Conservation (phyloP, 2,888 invertebrate species). For the Digitonthophagus gazella region DNA sequence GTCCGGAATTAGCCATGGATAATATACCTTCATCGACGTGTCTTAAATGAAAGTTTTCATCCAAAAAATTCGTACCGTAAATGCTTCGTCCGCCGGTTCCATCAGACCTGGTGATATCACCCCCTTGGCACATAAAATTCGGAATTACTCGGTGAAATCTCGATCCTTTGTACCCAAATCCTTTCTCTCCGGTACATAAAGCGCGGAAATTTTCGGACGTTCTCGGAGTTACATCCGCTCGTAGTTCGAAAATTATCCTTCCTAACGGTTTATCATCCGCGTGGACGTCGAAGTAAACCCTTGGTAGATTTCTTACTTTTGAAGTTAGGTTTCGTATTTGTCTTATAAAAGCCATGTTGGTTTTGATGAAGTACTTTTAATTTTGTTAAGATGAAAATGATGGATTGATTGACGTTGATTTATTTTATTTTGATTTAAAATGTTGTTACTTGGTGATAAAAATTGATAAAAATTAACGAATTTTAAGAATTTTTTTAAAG, state of each 20-base stretch:
- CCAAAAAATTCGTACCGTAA: not conserved
- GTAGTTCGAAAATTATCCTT: not conserved
- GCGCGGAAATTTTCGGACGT: constrained; percentile 3
- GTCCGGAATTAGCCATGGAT: constrained; percentile 7
- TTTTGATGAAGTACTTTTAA: not conserved
- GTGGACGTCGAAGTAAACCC: constrained; percentile 2
- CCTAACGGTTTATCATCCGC: not conserved
- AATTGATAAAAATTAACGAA: not conserved
- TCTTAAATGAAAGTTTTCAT: constrained; percentile 4
- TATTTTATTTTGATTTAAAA: not conserved
- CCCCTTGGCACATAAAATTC: constrained; percentile 11
- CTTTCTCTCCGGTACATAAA: constrained; percentile 9
- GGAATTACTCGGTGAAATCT: constrained; percentile 10
- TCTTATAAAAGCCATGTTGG: not conserved
- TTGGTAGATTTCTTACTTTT: not conserved
- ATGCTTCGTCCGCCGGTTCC: constrained; percentile 1
- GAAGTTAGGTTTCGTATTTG: too few species aligned
- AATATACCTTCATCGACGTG: not conserved
- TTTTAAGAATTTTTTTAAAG: too few species aligned
- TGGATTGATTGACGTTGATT: constrained; percentile 8
- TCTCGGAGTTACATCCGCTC: not conserved
- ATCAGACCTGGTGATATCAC: not conserved
- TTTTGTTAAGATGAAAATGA: not conserved
- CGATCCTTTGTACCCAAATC: not conserved
- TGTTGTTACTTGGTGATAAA: not conserved